Evolutionary conservation across 2,113 vertebrate genomes (phyloP), one percentile per base, ranked within the genome.

Genomic region (Cichladusa arquata): DNA sequence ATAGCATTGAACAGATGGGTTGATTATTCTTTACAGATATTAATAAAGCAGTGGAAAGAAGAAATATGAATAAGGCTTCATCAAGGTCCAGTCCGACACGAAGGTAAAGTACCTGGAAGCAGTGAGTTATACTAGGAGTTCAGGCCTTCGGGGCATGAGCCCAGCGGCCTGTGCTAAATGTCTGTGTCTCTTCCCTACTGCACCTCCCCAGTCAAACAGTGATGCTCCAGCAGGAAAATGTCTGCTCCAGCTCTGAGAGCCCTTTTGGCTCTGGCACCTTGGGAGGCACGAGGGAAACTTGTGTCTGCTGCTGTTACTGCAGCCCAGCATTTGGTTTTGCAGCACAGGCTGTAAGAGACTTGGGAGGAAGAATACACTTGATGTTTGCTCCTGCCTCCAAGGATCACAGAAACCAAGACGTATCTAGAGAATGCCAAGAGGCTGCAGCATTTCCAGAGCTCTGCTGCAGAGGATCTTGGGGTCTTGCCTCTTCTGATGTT

Each of bases 21-120:
- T 99, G 98, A 99, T 99, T 99, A 98, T 98, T 99, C 99, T 99
- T 99, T 99, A 99, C 99, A 99, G 99, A 99, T 99, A 99, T 99
- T 99, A 99, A 99, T 98, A 99, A 99, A 99, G 99, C 99, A 98
- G 98, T 98, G 98, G 99, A 99, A 98, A 98, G 99, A 99, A 99
- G 99, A 98, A 99, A 99, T 98, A 98, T 98, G 98, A 98, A 98
- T 99, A 99, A 99, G 98, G 98, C 98, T 98, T 98, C 98, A 98
- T 97, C 99, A 98, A 99, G 99, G 99, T 99, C 98, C 98, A 99
- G 99, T 97, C 99, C 99, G 88, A 96, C 99, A 98, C 98, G 99
- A 99, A 99, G 99, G 99, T 99, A 99, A 99, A 98, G 99, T 99
- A 99, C 98, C 97, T 98, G 96, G 97, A 97, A 98, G 98, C 97